These are phyloP conservation scores for Narcine bancroftii DNA, from an alignment of 2,113 vertebrate species.

Conservation along the genomic window DNA sequence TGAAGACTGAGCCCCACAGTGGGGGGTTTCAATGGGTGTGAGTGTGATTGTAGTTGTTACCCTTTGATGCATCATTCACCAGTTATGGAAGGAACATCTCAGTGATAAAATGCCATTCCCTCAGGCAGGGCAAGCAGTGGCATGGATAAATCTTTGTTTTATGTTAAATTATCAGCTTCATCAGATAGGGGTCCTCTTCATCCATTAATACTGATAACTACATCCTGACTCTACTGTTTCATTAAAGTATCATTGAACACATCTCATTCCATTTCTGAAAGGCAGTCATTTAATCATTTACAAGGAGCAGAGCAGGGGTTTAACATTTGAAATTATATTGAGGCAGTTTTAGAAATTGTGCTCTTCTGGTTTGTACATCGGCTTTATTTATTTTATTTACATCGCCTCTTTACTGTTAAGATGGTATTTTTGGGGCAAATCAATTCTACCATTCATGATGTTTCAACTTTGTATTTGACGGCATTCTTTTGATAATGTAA, in stretches of 20 bases:
- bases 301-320: not conserved
- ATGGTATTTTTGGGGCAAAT: not conserved
- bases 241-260: not conserved
- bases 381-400: not conserved
- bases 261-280: not conserved
- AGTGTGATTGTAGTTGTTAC: not conserved
- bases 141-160: not conserved
- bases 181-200: not conserved
- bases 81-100: not conserved
- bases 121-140: conserved; percentile 10
- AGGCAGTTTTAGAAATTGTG: not conserved
- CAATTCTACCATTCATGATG: not conserved
- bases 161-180: not conserved
- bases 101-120: conserved; percentile 4
- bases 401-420: not conserved
- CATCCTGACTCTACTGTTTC: not conserved
- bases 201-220: not conserved
- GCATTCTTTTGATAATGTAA: no score
- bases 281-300: not conserved
- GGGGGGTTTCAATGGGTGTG: not conserved
- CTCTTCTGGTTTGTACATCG: not conserved
- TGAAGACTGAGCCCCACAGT: not conserved
- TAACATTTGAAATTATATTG: not conserved
- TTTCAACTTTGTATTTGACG: no score
- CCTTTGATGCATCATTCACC: not conserved